A percentile compares a stretch with the other conserved stretches of the same genome.
These are phyloP conservation scores for Heteropelma amictum DNA, from an alignment of 2,888 invertebrate species.

Conservation along the genomic window DNA sequence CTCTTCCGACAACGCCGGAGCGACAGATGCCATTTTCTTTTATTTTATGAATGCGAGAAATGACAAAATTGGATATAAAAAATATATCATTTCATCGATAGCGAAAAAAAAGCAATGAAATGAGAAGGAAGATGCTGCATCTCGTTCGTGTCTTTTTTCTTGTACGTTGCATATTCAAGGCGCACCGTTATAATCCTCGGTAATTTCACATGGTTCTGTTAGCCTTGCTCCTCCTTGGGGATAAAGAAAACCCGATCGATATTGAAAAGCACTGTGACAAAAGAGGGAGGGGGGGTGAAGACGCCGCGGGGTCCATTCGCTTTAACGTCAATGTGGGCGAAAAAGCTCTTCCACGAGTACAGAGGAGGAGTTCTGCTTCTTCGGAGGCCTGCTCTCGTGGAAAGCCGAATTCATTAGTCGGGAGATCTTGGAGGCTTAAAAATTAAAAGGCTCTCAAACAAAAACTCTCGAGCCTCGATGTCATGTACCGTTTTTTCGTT, in stretches of 20 bases:
- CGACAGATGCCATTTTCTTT: no score
- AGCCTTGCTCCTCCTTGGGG: conserved; percentile 19
- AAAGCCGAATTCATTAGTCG: conserved; percentile 73
- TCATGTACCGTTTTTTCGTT: conserved; percentile 50
- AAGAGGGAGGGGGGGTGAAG: conserved; percentile 18
- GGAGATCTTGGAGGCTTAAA: conserved; percentile 70
- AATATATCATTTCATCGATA: no score
- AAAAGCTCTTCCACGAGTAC: conserved; percentile 30
- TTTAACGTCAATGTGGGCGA: conserved; percentile 29
- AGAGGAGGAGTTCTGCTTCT: conserved; percentile 47
- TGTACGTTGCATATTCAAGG: background rate
- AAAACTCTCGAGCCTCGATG: conserved; percentile 64
- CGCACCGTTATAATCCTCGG: conserved; percentile 39
- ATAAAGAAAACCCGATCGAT: conserved; percentile 50
- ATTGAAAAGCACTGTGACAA: conserved; percentile 25
- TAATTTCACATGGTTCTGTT: conserved; percentile 32
- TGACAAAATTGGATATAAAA: no score
- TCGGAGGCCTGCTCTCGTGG: conserved; percentile 42
- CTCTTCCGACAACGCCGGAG: no score
- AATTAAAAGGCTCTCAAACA: conserved; percentile 75
- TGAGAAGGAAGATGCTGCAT: background rate
- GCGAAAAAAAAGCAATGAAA: background rate
- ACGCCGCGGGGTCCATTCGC: conserved; percentile 37
- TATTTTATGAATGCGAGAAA: no score
- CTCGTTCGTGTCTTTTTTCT: background rate